Percentiles rank a stretch among this genome's conserved stretches.
Conservation (phyloP, 2,797 vertebrate species). For the Sarcoramphus papa region DNA sequence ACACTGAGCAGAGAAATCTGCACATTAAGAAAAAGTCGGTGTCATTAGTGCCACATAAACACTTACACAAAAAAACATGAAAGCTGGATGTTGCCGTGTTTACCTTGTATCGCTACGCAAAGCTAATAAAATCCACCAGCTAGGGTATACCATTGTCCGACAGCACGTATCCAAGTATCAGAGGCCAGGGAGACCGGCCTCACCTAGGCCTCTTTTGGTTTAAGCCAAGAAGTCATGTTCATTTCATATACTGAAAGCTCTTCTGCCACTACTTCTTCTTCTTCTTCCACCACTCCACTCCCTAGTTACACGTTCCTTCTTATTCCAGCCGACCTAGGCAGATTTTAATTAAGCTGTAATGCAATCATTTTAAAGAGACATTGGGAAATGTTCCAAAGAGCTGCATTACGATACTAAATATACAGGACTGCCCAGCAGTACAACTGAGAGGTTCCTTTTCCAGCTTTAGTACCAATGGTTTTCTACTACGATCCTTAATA, state of each 20-base stretch:
- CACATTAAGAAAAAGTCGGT: neutral
- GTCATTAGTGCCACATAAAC: neutral
- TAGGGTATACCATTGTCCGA: neutral
- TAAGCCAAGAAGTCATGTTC: neutral
- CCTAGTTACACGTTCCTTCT: neutral
- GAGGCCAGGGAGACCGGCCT: neutral
- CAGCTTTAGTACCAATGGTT: neutral
- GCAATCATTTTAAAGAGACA: neutral
- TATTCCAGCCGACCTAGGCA: neutral
- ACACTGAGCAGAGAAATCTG: neutral
- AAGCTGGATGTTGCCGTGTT: fast-evolving
- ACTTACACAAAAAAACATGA: neutral
- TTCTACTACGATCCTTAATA: neutral
- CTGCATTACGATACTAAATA: neutral
- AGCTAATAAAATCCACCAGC: neutral
- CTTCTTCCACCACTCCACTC: neutral
- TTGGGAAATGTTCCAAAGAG: neutral
- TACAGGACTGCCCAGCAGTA: neutral
- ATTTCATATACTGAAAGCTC: neutral
- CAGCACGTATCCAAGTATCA: neutral
- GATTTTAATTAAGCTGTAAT: neutral
- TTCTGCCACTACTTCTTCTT: neutral
- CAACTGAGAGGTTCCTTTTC: neutral
- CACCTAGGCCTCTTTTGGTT: neutral
- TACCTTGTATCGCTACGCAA: neutral